A percentile compares a stretch with the other conserved stretches of the same genome.
These are phyloP conservation scores for Lucilia cuprina DNA, from an alignment of 1,140 invertebrate species.

Conservation along the genomic window DNA sequence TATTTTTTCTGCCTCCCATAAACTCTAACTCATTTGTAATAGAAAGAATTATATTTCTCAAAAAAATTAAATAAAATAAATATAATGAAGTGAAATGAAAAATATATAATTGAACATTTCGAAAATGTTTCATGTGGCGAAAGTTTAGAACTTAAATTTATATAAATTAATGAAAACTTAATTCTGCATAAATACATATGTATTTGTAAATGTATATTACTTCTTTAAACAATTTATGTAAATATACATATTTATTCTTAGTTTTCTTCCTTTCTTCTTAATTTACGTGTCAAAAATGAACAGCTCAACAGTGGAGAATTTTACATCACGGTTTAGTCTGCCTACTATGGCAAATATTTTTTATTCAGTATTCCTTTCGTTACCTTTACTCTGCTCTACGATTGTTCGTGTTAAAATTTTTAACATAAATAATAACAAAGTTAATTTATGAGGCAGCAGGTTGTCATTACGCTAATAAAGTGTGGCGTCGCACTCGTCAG, in stretches of 20 bases:
- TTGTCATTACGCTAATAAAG: constrained; percentile 32
- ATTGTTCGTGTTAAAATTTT: constrained; percentile 16
- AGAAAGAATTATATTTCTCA: not conserved
- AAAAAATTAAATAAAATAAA: not conserved
- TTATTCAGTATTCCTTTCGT: not conserved
- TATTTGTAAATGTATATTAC: not conserved
- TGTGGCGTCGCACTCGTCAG: constrained; percentile 11
- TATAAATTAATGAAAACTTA: not conserved
- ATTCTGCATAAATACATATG: not conserved
- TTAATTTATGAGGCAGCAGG: constrained; percentile 30
- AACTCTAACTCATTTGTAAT: not conserved
- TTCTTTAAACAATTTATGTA: not conserved
- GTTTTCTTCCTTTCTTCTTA: not conserved
- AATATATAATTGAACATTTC: not conserved
- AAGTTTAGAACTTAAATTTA: not conserved
- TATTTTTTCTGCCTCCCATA: not conserved
- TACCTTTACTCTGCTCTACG: not conserved
- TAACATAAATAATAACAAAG: constrained; percentile 30
- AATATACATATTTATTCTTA: not conserved
- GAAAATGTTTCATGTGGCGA: not conserved
- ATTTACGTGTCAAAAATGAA: not conserved
- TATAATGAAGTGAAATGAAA: not conserved
- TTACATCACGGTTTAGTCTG: not conserved
- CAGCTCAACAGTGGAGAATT: not conserved
- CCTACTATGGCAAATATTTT: not conserved